Percentiles rank a stretch among this genome's conserved stretches.
Conservation (phyloP, 2,113 vertebrate species). For the Pavo muticus region DNA sequence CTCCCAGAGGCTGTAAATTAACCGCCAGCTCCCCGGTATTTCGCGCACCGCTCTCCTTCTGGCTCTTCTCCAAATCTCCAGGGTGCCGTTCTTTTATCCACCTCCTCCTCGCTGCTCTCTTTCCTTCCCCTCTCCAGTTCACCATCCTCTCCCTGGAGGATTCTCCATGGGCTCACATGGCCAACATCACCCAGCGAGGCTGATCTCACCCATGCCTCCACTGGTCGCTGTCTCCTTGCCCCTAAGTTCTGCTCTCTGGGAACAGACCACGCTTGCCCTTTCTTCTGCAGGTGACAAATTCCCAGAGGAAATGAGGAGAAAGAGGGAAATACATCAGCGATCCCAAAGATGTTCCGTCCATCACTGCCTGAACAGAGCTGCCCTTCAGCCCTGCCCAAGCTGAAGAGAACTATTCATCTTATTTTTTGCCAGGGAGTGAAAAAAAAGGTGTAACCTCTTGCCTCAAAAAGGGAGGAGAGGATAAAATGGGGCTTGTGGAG, state of each 20-base stretch:
- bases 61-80: slow-evolving; percentile 46
- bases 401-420: slow-evolving; percentile 8
- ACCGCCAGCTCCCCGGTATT: slow-evolving; percentile 8
- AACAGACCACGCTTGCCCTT: not conserved
- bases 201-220: not conserved
- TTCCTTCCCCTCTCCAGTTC: not conserved
- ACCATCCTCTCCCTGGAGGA: not conserved
- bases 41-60: slow-evolving; percentile 12
- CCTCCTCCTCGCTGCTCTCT: not conserved
- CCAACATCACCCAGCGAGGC: not conserved
- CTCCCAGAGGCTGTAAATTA: slow-evolving; percentile 44
- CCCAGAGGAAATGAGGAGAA: not conserved
- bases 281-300: not conserved
- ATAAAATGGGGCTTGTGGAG: slow-evolving; percentile 6
- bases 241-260: not conserved
- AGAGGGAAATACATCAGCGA: not conserved
- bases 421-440: not conserved
- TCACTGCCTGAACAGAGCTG: not conserved
- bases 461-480: not conserved
- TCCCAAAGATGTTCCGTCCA: not conserved
- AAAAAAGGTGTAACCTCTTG: not conserved
- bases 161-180: not conserved
- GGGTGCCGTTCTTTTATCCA: not conserved
- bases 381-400: not conserved
- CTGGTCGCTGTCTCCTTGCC: not conserved